Percentiles rank a stretch among this genome's conserved stretches.
These are phyloP conservation scores for Falco rusticolus DNA, from an alignment of 2,797 vertebrate genomes.

Conservation along the genomic window DNA sequence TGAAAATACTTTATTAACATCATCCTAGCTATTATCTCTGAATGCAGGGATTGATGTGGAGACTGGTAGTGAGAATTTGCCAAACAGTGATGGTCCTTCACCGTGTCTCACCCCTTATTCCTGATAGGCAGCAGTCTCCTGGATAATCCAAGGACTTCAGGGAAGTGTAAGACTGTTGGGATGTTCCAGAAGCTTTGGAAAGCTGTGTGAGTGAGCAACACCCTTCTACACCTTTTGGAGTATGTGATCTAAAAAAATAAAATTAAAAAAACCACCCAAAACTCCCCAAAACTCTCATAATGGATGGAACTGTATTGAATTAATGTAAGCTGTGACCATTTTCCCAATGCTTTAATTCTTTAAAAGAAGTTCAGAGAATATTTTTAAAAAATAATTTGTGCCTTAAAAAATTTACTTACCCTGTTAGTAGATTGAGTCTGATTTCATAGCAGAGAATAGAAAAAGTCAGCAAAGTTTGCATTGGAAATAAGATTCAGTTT, in stretches of 20 bases:
- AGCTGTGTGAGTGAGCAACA: neutral
- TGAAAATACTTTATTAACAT: neutral
- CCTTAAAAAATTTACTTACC: neutral
- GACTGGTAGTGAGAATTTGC: neutral
- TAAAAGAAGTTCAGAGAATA: neutral
- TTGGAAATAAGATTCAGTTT: neutral
- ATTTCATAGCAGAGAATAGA: neutral
- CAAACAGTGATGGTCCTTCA: neutral
- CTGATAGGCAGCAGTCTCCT: neutral
- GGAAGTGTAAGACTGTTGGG: neutral
- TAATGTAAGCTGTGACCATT: neutral
- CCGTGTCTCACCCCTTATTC: neutral
- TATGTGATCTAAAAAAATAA: neutral
- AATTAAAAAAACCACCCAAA: too few species aligned
- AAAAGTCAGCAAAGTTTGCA: neutral
- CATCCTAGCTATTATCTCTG: neutral
- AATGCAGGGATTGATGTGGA: neutral
- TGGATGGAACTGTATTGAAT: neutral
- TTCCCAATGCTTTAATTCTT: neutral
- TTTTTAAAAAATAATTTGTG: neutral
- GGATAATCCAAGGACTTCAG: neutral
- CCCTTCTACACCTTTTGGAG: neutral
- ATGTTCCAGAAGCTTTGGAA: neutral
- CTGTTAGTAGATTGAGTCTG: neutral
- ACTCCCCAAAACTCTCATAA: neutral